Percentiles rank a stretch among this genome's conserved stretches.
Evolutionary conservation across 2,797 vertebrate species (phyloP).

Genomic region (Parambassis ranga): DNA sequence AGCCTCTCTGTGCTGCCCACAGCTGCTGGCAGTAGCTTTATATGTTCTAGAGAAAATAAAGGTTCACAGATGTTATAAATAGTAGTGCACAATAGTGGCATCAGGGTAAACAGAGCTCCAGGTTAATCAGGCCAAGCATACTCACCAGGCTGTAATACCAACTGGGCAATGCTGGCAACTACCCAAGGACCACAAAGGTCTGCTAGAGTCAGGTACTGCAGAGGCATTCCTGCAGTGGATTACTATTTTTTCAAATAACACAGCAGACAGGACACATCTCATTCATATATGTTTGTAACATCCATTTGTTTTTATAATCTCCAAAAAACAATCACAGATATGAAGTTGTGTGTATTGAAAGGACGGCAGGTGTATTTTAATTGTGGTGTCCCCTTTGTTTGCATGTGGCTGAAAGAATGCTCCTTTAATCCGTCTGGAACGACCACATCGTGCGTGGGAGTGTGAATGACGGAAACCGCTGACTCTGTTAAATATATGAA

Average conservation of each 20-base stretch:
- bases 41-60: no score
- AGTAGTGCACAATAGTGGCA: no score
- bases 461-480: slow-evolving; percentile 36
- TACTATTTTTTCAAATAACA: no score
- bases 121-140: background rate
- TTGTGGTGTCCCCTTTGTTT: background rate
- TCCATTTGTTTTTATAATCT: background rate
- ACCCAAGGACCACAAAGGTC: no score
- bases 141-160: background rate
- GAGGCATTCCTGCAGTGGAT: no score
- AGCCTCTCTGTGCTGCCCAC: no score
- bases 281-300: background rate
- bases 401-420: background rate
- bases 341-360: background rate
- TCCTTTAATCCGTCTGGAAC: background rate
- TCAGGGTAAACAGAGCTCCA: no score
- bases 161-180: no score
- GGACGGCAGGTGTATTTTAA: background rate
- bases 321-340: background rate
- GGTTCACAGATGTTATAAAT: no score
- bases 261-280: no score
- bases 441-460: slow-evolving; percentile 34
- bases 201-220: no score
- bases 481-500: slow-evolving; percentile 3
- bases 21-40: no score